Base-by-base conservation (phyloP, 2,797 vertebrate genomes). In the Gymnopithys bicolor region DNA sequence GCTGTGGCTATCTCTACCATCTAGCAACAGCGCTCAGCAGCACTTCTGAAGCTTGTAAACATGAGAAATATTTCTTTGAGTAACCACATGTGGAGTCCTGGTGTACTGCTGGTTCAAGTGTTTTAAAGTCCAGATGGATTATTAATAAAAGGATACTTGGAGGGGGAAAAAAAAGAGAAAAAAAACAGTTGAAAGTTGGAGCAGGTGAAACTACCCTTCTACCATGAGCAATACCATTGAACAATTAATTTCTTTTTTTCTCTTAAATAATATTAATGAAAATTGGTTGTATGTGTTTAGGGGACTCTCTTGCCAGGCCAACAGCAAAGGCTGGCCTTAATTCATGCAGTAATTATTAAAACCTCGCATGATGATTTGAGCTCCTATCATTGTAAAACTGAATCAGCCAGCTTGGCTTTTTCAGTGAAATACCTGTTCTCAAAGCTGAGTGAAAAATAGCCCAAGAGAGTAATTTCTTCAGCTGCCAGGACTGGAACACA, bases 81-180 rank as follows among this genome's bases (percentile, higher is more conserved):
- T 41, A 63, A 23, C 45, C 23, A 56, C 19, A 5, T 58, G 39
- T 67, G 53, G 35, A 68, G 37, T 62, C 32, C 27, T 64, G 52
- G 48, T 11, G 30, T 55, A 62, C 37, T 87, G 21, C 49, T 87
- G 18, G 14, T 56, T 85, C 11, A 53, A 30, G 9, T 41, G 64
- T 89, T 87, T 70, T 15, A 3, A 60, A 83, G 74, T 70, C 30
- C 27, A 33, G 33, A 11, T 32, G 7, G n/a, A 53, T 74, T 74
- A 49, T 58, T 89, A 75, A 46, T 45, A 37, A 66, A 58, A 85
- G 3, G 18, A 53, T 84, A 55, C 6, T 33, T 5, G 7, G 1
- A 13, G 8, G 0, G 0, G 1, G 8, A 22, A 11, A 4, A 30
- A 51, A 30, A 45, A 24, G 37, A 33, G 2, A 13, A 7, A 28